Conservation (phyloP, 2,888 invertebrate genomes). For the Bombylius discolor region DNA sequence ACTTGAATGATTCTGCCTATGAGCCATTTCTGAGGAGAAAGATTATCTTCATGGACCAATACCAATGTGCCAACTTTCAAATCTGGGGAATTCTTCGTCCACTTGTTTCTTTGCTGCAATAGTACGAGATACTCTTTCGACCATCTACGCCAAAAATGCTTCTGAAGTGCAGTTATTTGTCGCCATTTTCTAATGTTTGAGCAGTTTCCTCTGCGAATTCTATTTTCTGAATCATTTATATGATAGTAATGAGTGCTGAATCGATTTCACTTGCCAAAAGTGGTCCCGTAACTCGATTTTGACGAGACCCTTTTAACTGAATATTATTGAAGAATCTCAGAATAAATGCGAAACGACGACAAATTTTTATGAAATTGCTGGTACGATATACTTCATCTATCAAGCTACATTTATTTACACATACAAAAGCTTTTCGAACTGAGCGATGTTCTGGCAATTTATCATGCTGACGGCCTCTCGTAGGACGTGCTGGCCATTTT, state of each 20-base stretch:
- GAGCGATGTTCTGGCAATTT: no score
- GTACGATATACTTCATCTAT: background rate
- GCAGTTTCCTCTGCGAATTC: background rate
- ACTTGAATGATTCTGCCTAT: background rate
- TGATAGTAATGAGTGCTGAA: background rate
- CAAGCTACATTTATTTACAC: background rate
- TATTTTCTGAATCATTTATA: background rate
- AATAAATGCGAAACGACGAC: background rate
- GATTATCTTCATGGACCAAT: background rate
- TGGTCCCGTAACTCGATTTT: no score
- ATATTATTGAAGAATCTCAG: background rate
- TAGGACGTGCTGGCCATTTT: background rate
- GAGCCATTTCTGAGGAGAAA: background rate
- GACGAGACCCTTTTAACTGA: no score
- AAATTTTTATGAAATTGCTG: background rate
- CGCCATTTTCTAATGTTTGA: background rate
- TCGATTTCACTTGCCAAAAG: background rate
- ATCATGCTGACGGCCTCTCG: background rate
- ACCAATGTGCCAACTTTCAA: background rate
- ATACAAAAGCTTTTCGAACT: background rate
- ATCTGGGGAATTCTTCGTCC: background rate
- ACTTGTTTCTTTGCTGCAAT: background rate
- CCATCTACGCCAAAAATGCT: slow-evolving; percentile 1
- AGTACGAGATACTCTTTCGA: background rate
- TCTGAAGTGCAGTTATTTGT: background rate